Conservation (phyloP, 2,113 vertebrate species). For the Pseudonaja textilis region DNA sequence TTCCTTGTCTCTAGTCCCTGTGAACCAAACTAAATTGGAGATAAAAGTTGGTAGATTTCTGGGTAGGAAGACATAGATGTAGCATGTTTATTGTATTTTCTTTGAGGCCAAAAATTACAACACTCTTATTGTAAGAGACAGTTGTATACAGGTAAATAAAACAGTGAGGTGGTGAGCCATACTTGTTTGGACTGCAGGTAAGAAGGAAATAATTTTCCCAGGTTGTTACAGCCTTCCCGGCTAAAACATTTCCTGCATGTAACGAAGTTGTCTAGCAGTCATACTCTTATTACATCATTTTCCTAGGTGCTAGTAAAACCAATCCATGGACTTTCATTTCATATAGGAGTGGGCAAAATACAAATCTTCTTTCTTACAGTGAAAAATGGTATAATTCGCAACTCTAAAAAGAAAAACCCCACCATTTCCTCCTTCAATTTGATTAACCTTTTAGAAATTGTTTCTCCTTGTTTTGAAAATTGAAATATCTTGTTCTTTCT, state of each 20-base stretch:
- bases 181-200: neutral
- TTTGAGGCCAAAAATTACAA: neutral
- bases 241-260: neutral
- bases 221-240: neutral
- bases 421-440: neutral
- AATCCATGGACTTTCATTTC: neutral
- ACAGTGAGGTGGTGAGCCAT: neutral
- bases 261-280: neutral
- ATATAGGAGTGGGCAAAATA: neutral
- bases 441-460: neutral
- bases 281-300: neutral
- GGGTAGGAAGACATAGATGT: neutral
- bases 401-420: neutral
- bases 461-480: constrained; percentile 26
- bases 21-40: neutral
- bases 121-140: neutral
- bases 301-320: neutral
- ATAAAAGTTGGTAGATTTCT: neutral
- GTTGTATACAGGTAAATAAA: neutral
- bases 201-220: neutral
- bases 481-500: neutral
- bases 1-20: neutral
- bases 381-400: neutral
- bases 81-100: neutral
- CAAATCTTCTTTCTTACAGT: neutral